Percentiles rank a stretch among this genome's conserved stretches.
Evolutionary conservation across 2,113 vertebrate species (phyloP).

Genomic region (Heptranchias perlo): DNA sequence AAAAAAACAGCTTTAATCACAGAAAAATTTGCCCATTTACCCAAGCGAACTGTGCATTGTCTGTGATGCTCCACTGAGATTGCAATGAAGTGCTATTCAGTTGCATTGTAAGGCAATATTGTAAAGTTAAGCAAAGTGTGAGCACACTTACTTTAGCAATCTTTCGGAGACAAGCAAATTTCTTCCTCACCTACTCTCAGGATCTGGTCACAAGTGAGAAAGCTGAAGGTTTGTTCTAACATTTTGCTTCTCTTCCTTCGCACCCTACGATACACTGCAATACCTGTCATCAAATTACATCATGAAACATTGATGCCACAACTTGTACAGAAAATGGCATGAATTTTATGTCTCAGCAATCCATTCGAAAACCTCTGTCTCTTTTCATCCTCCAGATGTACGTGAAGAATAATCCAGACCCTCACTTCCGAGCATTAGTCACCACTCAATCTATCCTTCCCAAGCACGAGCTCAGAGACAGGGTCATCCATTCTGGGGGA

Average conservation of each 20-base stretch:
- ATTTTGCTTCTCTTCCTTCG: background rate
- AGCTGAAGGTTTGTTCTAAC: background rate
- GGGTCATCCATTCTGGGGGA: background rate
- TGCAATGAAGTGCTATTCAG: background rate
- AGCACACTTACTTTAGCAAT: background rate
- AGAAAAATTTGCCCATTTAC: too few relatives aligned
- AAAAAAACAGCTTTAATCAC: too few relatives aligned
- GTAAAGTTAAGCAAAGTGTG: background rate
- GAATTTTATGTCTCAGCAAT: background rate
- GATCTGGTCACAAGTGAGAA: background rate
- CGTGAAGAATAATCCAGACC: background rate
- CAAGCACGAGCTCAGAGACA: background rate
- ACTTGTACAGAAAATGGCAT: background rate
- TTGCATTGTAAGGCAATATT: background rate
- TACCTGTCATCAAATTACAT: background rate
- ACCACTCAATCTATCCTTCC: background rate
- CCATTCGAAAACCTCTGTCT: background rate
- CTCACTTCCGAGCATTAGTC: background rate
- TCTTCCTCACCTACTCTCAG: background rate
- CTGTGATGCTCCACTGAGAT: too few relatives aligned
- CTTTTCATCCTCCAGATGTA: background rate
- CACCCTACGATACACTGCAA: background rate
- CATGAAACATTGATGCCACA: background rate
- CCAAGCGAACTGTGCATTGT: too few relatives aligned
- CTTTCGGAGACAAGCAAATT: background rate